phyloP scores from a whole-genome alignment of 2,113 vertebrate genomes.

The Lamprotornis superbus region DNA sequence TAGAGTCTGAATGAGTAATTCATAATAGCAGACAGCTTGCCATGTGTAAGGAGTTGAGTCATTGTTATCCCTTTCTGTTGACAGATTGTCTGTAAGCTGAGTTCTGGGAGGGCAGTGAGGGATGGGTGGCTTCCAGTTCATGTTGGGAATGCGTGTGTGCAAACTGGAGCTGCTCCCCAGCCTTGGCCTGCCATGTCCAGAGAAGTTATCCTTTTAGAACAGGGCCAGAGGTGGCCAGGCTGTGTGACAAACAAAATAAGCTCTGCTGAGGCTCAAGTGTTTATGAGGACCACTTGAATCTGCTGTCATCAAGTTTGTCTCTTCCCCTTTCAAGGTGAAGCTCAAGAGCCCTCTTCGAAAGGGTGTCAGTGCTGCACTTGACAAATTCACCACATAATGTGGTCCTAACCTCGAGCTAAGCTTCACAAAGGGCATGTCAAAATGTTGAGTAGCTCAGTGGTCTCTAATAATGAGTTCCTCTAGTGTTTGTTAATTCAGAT shows the following conservation, averaged over 20 bases:
- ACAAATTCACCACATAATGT: not conserved
- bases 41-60: not conserved
- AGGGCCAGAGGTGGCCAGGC: not conserved
- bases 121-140: not conserved
- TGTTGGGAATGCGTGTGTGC: rapidly evolving
- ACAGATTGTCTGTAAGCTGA: not conserved
- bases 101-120: not conserved
- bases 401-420: not conserved
- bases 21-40: not conserved
- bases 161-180: not conserved
- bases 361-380: not conserved
- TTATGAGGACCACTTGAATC: not conserved
- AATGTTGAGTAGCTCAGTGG: not conserved
- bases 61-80: not conserved
- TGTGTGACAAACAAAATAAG: not conserved
- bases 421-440: not conserved
- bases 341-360: not conserved
- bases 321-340: not conserved
- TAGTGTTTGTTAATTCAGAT: not conserved
- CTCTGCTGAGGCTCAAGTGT: not conserved
- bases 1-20: conserved; percentile 17
- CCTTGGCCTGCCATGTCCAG: not conserved
- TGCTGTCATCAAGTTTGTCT: not conserved
- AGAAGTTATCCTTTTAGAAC: not conserved
- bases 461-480: not conserved